Conservation (phyloP, 2,113 vertebrate genomes). For the Hiodon alosoides region DNA sequence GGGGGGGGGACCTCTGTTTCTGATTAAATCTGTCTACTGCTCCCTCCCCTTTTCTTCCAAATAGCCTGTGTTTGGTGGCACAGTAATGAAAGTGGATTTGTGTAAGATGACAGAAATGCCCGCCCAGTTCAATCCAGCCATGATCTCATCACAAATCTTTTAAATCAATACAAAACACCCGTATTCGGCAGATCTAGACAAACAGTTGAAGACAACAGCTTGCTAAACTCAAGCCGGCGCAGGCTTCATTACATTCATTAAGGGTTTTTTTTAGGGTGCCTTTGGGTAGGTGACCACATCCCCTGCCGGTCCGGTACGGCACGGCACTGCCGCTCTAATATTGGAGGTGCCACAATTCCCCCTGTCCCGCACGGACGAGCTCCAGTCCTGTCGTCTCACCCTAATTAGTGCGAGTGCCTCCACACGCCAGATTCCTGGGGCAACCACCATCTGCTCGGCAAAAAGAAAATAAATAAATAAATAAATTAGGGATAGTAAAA, state of each 20-base stretch:
- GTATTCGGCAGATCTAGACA: too few species aligned
- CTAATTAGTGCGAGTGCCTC: conserved; percentile 2
- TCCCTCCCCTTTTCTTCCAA: neutral
- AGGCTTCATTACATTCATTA: too few species aligned
- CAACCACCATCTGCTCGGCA: conserved; percentile 24
- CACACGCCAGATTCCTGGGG: conserved; percentile 20
- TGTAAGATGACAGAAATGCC: too few species aligned
- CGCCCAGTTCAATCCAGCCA: too few species aligned
- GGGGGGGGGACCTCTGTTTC: neutral
- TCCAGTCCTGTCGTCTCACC: conserved; percentile 6
- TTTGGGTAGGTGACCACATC: neutral
- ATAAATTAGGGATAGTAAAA: neutral
- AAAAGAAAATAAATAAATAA: conserved; percentile 8
- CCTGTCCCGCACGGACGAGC: neutral
- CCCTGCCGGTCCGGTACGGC: neutral
- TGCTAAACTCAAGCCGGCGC: too few species aligned
- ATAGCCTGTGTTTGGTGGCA: neutral
- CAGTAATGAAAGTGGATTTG: neutral
- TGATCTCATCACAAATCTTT: too few species aligned
- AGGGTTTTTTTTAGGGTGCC: neutral
- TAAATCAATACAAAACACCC: too few species aligned
- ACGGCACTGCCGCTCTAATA: neutral
- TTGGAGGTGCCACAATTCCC: neutral
- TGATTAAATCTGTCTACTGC: neutral
- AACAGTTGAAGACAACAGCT: too few species aligned